These are phyloP conservation scores for Sminthopsis crassicaudata DNA, from an alignment of 2,113 vertebrate genomes.

Conservation along the genomic window DNA sequence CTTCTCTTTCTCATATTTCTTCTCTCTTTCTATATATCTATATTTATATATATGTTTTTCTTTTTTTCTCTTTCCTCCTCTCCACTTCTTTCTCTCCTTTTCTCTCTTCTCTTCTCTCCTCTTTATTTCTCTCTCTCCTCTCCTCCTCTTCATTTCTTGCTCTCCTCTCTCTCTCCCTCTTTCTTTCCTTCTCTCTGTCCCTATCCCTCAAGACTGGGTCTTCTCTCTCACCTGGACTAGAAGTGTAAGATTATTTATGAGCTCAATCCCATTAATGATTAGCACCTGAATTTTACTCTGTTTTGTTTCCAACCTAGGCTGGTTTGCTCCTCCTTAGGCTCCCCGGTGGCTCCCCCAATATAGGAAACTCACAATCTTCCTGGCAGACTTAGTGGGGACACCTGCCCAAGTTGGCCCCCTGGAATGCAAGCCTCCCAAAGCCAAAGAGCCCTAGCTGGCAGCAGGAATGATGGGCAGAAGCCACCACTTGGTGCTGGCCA, in stretches of 20 bases:
- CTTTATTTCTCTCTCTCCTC: not conserved
- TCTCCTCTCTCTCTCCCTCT: not conserved
- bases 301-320: not conserved
- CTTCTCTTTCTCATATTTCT: too few species aligned
- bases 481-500: not conserved
- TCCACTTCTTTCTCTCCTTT: too few species aligned
- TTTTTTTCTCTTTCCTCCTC: too few species aligned
- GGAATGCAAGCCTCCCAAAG: not conserved
- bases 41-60: too few species aligned
- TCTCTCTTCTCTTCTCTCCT: too few species aligned
- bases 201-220: not conserved
- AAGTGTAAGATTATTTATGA: not conserved
- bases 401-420: not conserved
- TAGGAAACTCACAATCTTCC: not conserved
- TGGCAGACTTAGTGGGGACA: not conserved
- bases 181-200: not conserved
- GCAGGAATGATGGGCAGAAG: not conserved
- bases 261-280: not conserved
- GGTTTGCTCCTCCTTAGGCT: not conserved
- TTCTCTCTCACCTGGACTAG: not conserved
- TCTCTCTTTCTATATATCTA: not conserved
- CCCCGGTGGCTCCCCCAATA: not conserved
- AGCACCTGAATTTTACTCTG: not conserved
- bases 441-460: not conserved
- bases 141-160: not conserved